phyloP scores from a whole-genome alignment of 1,140 invertebrate genomes.

The Trinorchestia longiramus region DNA sequence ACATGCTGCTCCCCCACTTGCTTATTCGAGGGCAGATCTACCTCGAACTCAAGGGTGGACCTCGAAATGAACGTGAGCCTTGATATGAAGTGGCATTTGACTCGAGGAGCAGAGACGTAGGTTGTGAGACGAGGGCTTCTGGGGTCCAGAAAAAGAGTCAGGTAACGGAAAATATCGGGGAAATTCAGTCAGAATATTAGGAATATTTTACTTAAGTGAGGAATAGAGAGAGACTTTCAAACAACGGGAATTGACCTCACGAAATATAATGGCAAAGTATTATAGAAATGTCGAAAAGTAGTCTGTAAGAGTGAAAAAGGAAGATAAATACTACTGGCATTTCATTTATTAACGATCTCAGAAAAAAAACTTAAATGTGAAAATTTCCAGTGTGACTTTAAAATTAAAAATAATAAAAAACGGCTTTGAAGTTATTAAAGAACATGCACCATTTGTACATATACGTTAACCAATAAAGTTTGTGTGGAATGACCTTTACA shows the following conservation, averaged over 20 bases:
- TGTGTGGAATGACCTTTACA: neutral
- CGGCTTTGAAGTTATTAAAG: neutral
- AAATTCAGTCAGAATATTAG: too few relatives aligned
- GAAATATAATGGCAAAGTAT: too few relatives aligned
- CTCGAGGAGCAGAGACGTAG: neutral
- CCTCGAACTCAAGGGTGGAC: neutral
- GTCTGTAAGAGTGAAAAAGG: too few relatives aligned
- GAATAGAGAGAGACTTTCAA: too few relatives aligned
- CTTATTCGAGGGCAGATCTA: neutral
- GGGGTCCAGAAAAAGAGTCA: neutral
- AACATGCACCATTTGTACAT: neutral
- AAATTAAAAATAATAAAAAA: neutral
- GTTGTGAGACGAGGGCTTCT: neutral
- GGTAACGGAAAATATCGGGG: neutral
- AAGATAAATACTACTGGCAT: neutral
- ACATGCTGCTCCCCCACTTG: neutral
- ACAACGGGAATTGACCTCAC: too few relatives aligned
- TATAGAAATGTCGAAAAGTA: too few relatives aligned
- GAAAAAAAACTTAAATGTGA: neutral
- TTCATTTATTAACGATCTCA: neutral
- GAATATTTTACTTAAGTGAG: too few relatives aligned
- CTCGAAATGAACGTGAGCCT: neutral
- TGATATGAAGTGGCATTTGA: slow-evolving; percentile 4
- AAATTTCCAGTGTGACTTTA: neutral
- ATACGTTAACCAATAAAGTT: neutral